These are phyloP conservation scores for Alligator sinensis DNA, from an alignment of 2,113 vertebrate genomes.

Conservation along the genomic window DNA sequence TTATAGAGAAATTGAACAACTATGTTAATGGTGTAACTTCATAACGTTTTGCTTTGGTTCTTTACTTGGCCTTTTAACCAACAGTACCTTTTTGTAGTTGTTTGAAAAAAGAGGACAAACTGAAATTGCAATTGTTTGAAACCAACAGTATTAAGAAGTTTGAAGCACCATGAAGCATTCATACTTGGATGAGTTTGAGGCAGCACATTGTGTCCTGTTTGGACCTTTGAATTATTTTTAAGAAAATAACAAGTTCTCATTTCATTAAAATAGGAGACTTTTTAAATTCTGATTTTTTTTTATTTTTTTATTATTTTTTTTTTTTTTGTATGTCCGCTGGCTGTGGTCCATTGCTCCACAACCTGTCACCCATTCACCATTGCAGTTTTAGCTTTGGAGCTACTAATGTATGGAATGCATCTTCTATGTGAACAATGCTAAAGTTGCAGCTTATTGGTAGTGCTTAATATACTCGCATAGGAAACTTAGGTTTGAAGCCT, in stretches of 20 bases:
- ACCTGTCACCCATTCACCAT: neutral
- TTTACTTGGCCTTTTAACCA: too few species aligned
- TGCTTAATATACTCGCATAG: neutral
- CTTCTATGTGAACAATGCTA: neutral
- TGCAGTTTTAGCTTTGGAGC: neutral
- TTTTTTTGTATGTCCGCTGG: neutral
- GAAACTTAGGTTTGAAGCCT: neutral
- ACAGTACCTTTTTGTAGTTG: too few species aligned
- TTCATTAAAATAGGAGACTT: neutral
- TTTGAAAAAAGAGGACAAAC: fast-evolving
- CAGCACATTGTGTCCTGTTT: neutral
- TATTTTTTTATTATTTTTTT: too few species aligned
- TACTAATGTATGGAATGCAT: neutral
- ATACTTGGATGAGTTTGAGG: neutral
- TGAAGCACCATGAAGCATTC: neutral
- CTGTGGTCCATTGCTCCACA: neutral
- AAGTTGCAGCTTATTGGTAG: neutral
- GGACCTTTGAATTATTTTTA: neutral
- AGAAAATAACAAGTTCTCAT: neutral
- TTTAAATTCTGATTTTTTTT: neutral
- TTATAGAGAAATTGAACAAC: neutral
- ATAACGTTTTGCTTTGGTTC: neutral
- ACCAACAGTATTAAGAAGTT: neutral
- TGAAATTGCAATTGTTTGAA: neutral
- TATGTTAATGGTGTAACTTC: neutral